Evolutionary conservation across 1,140 invertebrate genomes (phyloP).

Genomic region (Atta cephalotes): DNA sequence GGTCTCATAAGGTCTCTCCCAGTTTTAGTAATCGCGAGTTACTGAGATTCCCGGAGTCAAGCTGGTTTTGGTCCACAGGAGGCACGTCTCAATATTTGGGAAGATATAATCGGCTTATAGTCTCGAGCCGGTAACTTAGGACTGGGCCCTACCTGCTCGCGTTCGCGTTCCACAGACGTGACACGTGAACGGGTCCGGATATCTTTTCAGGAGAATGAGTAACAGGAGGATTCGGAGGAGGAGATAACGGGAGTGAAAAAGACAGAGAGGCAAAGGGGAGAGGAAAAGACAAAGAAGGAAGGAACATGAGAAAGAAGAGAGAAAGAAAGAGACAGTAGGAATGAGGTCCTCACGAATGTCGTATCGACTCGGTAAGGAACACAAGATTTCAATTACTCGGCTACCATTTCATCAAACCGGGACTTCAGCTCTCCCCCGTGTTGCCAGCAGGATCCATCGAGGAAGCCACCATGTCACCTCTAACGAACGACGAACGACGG

Average conservation of each 20-base stretch:
- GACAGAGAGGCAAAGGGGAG: neutral
- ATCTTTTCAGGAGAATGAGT: conserved; percentile 74
- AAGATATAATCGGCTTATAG: conserved; percentile 84
- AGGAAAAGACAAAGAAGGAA: neutral
- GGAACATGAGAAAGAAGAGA: neutral
- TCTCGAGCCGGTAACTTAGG: conserved; percentile 75
- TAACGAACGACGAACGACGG: conserved; percentile 73
- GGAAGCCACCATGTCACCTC: conserved; percentile 70
- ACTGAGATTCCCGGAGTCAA: conserved; percentile 56
- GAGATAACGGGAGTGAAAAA: conserved; percentile 47
- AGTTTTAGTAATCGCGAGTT: conserved; percentile 30
- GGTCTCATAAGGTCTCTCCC: neutral
- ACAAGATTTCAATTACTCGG: conserved; percentile 84
- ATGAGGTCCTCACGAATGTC: conserved; percentile 66
- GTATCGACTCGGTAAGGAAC: conserved; percentile 82
- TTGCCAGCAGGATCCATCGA: conserved; percentile 62
- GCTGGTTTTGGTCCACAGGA: conserved; percentile 70
- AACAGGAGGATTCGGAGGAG: conserved; percentile 59
- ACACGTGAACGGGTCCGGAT: conserved; percentile 77
- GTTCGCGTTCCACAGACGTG: conserved; percentile 79
- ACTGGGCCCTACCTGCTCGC: conserved; percentile 72
- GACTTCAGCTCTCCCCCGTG: conserved; percentile 54
- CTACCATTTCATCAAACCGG: conserved; percentile 81
- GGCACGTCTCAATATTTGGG: conserved; percentile 83
- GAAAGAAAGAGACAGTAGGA: conserved; percentile 21